Percentiles rank a stretch among this genome's conserved stretches.
Conservation (phyloP, 1,140 invertebrate genomes). For the Pogonus chalceus region DNA sequence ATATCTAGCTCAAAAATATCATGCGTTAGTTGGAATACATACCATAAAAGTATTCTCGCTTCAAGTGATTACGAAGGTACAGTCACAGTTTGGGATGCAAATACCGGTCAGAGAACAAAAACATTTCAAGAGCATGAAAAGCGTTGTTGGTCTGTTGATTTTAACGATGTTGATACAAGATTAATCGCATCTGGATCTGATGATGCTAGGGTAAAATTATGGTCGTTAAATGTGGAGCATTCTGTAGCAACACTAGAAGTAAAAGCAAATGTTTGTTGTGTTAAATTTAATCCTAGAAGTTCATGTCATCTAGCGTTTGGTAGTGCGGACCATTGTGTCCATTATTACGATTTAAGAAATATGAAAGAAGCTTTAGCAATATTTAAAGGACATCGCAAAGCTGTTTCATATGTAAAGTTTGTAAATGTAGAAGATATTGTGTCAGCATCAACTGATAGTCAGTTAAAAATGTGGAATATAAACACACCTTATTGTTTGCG, state of each 20-base stretch:
- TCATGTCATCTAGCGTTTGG: constrained; percentile 85
- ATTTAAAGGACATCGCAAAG: constrained; percentile 88
- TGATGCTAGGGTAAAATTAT: constrained; percentile 89
- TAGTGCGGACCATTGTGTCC: constrained; percentile 92
- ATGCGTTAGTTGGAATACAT: constrained; percentile 90
- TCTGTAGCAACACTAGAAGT: constrained; percentile 81
- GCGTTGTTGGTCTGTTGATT: constrained; percentile 93
- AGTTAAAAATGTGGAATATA: constrained; percentile 89
- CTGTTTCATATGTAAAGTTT: constrained; percentile 94
- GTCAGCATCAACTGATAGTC: constrained; percentile 90
- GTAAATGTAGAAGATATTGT: constrained; percentile 82
- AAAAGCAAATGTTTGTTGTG: constrained; percentile 93
- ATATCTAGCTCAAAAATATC: constrained; percentile 90
- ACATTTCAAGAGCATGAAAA: constrained; percentile 89
- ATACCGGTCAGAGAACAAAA: constrained; percentile 61
- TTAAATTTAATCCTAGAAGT: constrained; percentile 88
- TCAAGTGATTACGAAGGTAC: constrained; percentile 95
- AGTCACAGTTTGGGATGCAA: constrained; percentile 88
- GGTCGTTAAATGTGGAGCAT: constrained; percentile 79
- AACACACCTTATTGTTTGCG: constrained; percentile 67
- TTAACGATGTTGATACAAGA: constrained; percentile 84
- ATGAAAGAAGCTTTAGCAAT: constrained; percentile 71
- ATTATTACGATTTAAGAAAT: constrained; percentile 90
- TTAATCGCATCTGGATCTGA: constrained; percentile 90
- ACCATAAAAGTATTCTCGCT: constrained; percentile 79